Evolutionary conservation across 1,140 invertebrate genomes (phyloP).

Genomic region (Polyergus mexicanus): DNA sequence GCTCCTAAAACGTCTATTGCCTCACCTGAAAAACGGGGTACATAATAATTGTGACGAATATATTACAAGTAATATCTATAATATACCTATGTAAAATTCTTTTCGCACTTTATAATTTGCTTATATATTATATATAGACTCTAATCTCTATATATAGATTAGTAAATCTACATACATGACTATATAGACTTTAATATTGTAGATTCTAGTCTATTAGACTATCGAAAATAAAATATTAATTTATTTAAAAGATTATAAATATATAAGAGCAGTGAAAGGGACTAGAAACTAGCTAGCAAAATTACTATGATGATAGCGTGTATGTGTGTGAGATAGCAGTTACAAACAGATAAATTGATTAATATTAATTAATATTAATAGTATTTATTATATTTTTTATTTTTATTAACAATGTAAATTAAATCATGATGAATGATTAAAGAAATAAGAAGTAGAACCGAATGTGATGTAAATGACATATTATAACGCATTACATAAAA

Average conservation of each 20-base stretch:
- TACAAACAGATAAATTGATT: too few relatives aligned
- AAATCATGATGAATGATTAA: background rate
- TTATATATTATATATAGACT: background rate
- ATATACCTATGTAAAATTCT: slow-evolving; percentile 23
- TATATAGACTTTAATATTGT: too few relatives aligned
- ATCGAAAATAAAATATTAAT: background rate
- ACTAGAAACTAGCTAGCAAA: background rate
- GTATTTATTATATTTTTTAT: background rate
- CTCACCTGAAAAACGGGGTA: slow-evolving; percentile 63
- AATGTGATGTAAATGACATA: background rate
- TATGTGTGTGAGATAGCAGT: too few relatives aligned
- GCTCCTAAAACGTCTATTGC: slow-evolving; percentile 77
- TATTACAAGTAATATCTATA: background rate
- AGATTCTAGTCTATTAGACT: too few relatives aligned
- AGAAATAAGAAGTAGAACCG: background rate
- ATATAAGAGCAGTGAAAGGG: background rate
- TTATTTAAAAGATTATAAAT: background rate
- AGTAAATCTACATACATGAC: too few relatives aligned
- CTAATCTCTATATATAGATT: too few relatives aligned
- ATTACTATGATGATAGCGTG: background rate
- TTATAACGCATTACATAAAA: background rate
- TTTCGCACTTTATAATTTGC: background rate
- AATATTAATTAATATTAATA: too few relatives aligned
- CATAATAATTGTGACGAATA: background rate
- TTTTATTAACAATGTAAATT: background rate